A percentile compares a stretch with the other conserved stretches of the same genome.
phyloP scores from a whole-genome alignment of 2,888 invertebrate genomes.

The Nowickia ferox region DNA sequence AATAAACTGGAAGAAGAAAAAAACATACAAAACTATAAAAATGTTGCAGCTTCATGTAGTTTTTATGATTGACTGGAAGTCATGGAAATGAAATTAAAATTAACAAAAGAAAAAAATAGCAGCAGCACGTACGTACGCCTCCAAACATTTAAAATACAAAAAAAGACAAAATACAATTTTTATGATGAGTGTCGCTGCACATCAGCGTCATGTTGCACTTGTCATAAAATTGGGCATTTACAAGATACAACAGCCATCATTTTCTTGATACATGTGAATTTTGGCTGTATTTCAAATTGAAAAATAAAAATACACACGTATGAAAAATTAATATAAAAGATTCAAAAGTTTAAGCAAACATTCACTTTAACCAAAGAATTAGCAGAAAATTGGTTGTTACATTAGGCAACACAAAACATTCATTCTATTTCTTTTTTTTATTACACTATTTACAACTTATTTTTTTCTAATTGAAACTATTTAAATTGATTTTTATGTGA shows the following conservation, averaged over 20 bases:
- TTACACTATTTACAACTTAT: neutral
- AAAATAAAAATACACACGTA: neutral
- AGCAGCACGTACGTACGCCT: conserved; percentile 49
- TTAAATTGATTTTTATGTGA: neutral
- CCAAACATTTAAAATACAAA: conserved; percentile 8
- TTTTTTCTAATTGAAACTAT: neutral
- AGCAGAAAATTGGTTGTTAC: conserved; percentile 2
- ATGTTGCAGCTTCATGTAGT: conserved; percentile 48
- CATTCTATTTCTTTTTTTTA: neutral
- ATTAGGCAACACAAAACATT: neutral
- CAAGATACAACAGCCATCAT: conserved; percentile 48
- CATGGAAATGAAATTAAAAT: conserved; percentile 51
- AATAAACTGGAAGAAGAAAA: conserved; percentile 17
- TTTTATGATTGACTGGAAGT: conserved; percentile 69
- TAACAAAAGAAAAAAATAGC: neutral
- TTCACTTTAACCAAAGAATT: neutral
- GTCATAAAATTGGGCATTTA: conserved; percentile 72
- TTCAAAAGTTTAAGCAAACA: neutral
- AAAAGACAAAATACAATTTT: conserved; percentile 53
- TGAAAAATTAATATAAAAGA: neutral
- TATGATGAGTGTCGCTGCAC: conserved; percentile 65
- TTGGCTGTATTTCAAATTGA: neutral
- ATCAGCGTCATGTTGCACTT: conserved; percentile 71
- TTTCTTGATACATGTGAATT: conserved; percentile 21
- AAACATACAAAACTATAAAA: conserved; percentile 28